Base-by-base conservation (phyloP, 2,797 vertebrate species). In the Glossophaga mutica region DNA sequence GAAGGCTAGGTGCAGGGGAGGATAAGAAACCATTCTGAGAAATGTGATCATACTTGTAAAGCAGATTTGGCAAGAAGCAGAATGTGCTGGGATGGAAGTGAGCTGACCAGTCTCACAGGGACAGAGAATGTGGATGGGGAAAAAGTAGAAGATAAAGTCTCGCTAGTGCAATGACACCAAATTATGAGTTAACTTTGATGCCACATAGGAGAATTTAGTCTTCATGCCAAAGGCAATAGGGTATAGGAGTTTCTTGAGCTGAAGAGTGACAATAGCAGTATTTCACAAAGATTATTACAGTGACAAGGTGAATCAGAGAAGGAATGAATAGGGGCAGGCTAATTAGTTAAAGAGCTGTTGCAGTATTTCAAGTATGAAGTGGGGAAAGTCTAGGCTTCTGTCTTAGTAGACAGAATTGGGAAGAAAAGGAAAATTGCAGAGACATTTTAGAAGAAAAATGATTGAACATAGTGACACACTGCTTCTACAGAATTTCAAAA, bases 401-500 rank as follows among this genome's bases (percentile, higher is more conserved):
- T 93, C 24, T 65, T 44, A 34, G 39, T 19, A 50, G 55, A 32
- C n/a, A 88, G 79, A 93, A 57, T 3, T 59, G 48, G 93, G 52
- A 74, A 87, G 89, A 85, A 81, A 87, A 48, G 19, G 26, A 70
- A 78, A 57, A 68, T 79, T 7, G 10, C 22, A 95, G 71, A 84
- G 48, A 83, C 19, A 62, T 18, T 92, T 55, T 48, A 42, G 73
- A 90, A 82, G 32, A 39, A 62, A 65, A 84, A 78, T 68, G 81
- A 87, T 50, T 59, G 39, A 83, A 83, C 37, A 48, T 14, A 19
- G 9, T 79, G 68, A 93, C 84, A 94, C 57, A 73, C 12, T 73
- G 55, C 59, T 44, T 74, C 37, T 57, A 39, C 57, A 1, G 26
- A 90, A 87, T 94, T 96, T 52, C 81, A 92, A 79, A 94, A 86